These are phyloP conservation scores for Torymus tubicola DNA, from an alignment of 2,888 invertebrate genomes.

Conservation along the genomic window DNA sequence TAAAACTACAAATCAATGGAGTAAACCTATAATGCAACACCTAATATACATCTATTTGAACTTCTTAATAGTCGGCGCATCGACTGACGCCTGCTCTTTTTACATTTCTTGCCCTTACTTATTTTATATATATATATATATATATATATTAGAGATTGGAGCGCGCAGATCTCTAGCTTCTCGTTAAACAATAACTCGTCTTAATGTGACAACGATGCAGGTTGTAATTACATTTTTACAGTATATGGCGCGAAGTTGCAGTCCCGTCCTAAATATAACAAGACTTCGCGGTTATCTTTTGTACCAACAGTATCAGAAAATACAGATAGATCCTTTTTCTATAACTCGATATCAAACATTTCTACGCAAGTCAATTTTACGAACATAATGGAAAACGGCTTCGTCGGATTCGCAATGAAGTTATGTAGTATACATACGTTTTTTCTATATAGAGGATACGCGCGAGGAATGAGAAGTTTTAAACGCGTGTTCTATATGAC, in stretches of 20 bases:
- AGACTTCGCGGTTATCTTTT: constrained; percentile 28
- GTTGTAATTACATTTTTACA: constrained; percentile 49
- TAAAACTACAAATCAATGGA: constrained; percentile 40
- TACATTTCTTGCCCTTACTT: neutral
- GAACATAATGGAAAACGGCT: constrained; percentile 20
- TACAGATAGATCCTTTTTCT: constrained; percentile 42
- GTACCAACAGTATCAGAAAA: constrained; percentile 55
- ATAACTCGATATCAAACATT: constrained; percentile 24
- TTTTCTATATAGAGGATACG: neutral
- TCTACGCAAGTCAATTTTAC: constrained; percentile 28
- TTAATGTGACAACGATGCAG: constrained; percentile 34
- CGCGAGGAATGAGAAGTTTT: constrained; percentile 14
- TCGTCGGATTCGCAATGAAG: neutral
- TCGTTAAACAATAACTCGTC: constrained; percentile 12
- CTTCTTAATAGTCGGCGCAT: constrained; percentile 26
- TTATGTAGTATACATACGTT: neutral
- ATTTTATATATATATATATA: neutral
- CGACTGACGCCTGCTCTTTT: constrained; percentile 1
- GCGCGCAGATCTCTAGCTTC: constrained; percentile 27
- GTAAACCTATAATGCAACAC: constrained; percentile 46
- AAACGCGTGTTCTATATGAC: constrained; percentile 30
- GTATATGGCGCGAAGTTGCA: constrained; percentile 10
- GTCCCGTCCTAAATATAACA: constrained; percentile 33
- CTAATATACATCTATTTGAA: constrained; percentile 48
- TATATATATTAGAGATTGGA: constrained; percentile 24